Percentiles rank a stretch among this genome's conserved stretches.
These are phyloP conservation scores for Cerastis leucographa DNA, from an alignment of 2,888 invertebrate species.

Conservation along the genomic window DNA sequence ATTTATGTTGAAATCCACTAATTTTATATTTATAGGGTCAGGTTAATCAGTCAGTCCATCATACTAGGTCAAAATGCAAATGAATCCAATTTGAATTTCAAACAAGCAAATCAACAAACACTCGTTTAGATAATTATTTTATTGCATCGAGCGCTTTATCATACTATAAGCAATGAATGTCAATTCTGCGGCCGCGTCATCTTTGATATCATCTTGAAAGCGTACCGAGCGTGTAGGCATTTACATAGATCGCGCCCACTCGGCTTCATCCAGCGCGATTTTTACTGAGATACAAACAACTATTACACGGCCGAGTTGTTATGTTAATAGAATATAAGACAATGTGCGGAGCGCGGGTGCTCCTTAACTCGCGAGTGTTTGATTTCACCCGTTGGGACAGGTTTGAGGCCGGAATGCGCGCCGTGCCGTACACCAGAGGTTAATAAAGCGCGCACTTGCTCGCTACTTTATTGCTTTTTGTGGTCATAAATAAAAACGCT, in stretches of 20 bases:
- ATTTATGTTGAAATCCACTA: not conserved
- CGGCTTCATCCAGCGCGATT: conserved; percentile 80
- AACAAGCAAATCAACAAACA: conserved; percentile 52
- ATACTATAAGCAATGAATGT: conserved; percentile 71
- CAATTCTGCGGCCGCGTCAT: conserved; percentile 78
- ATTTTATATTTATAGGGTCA: conserved; percentile 9
- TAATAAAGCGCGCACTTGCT: conserved; percentile 89
- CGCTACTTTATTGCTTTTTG: conserved; percentile 88
- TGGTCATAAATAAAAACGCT: conserved; percentile 86
- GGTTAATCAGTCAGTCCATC: conserved; percentile 33
- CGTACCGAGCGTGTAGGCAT: conserved; percentile 86
- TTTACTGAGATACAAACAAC: conserved; percentile 82
- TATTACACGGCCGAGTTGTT: conserved; percentile 85
- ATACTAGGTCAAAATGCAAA: conserved; percentile 46
- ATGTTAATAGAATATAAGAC: conserved; percentile 79
- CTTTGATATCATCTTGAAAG: conserved; percentile 86
- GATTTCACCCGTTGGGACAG: conserved; percentile 82
- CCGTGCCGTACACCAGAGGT: conserved; percentile 80
- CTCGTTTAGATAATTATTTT: conserved; percentile 53
- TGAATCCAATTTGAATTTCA: conserved; percentile 48
- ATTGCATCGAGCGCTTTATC: conserved; percentile 45
- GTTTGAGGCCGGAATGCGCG: conserved; percentile 74
- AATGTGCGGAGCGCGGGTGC: conserved; percentile 73
- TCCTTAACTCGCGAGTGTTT: conserved; percentile 79
- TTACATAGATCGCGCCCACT: conserved; percentile 88